Evolutionary conservation across 2,888 invertebrate species (phyloP).

Genomic region (Oscheius sp.): DNA sequence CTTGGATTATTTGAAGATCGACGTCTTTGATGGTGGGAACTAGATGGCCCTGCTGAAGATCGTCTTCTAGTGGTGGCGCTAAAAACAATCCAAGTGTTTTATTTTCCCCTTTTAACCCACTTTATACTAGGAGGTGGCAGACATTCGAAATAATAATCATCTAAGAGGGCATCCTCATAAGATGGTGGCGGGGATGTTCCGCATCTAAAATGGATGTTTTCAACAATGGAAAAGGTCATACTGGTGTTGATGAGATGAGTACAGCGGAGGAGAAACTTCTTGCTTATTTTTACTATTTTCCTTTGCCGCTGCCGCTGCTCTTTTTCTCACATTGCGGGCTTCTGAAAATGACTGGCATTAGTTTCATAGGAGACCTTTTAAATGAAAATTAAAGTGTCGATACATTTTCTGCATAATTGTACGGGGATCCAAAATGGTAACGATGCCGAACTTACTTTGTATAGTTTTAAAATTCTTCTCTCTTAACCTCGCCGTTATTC

Average conservation of each 20-base stretch:
- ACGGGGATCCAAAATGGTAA: too few relatives aligned
- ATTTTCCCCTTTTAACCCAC: conserved; percentile 8
- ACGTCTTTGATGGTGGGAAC: neutral
- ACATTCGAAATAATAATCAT: conserved; percentile 70
- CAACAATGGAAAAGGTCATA: conserved; percentile 28
- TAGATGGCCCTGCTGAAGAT: neutral
- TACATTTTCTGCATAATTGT: too few relatives aligned
- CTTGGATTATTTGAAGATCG: conserved; percentile 11
- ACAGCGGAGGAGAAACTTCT: conserved; percentile 59
- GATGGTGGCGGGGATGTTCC: conserved; percentile 72
- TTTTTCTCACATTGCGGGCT: conserved; percentile 67
- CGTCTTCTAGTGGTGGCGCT: conserved; percentile 1
- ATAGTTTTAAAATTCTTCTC: conserved; percentile 73
- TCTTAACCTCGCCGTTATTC: conserved; percentile 69
- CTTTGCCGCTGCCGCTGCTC: conserved; percentile 55
- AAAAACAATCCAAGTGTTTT: conserved; percentile 2
- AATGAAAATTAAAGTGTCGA: neutral
- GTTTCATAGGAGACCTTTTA: neutral
- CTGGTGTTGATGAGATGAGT: conserved; percentile 45
- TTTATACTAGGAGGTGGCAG: conserved; percentile 45
- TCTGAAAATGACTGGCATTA: conserved; percentile 46
- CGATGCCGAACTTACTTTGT: conserved; percentile 70
- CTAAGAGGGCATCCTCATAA: conserved; percentile 72
- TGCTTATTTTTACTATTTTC: conserved; percentile 35
- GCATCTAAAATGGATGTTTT: too few relatives aligned